phyloP scores from a whole-genome alignment of 1,140 invertebrate species.

The Colletes gigas region DNA sequence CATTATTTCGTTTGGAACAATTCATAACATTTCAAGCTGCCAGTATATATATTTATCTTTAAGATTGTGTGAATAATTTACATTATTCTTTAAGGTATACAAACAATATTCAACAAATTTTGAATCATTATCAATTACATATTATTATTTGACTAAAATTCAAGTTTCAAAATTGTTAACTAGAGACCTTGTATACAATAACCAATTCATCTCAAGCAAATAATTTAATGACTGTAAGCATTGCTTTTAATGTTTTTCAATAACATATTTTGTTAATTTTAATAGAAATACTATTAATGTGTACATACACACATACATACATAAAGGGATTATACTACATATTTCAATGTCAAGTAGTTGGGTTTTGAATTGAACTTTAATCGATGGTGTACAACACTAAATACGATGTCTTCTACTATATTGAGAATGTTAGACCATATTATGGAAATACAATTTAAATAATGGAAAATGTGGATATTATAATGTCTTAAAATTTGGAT shows the following conservation, averaged over 20 bases:
- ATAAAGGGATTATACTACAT: conserved; percentile 3
- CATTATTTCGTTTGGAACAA: conserved; percentile 24
- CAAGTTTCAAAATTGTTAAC: not conserved
- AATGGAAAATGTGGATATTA: not conserved
- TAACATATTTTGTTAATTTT: not conserved
- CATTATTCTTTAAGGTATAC: conserved; percentile 1
- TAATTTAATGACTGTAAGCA: not conserved
- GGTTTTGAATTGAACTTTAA: conserved; percentile 1
- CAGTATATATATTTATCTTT: conserved; percentile 15
- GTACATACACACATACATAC: conserved; percentile 24
- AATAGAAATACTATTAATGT: not conserved
- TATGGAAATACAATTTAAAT: conserved; percentile 11
- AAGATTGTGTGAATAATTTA: not conserved
- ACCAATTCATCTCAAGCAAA: not conserved
- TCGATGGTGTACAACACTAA: not conserved
- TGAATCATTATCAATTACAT: not conserved
- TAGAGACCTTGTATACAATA: not conserved
- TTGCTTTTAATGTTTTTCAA: not conserved
- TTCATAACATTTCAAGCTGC: conserved; percentile 39
- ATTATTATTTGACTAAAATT: not conserved
- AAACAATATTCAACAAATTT: conserved; percentile 3
- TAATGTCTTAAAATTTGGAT: conserved; percentile 1
- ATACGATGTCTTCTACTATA: conserved; percentile 13
- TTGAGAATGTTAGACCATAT: not conserved
- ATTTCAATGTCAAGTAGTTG: not conserved